Conservation (phyloP, 2,113 vertebrate genomes). For the Cephalopholis sonnerati region DNA sequence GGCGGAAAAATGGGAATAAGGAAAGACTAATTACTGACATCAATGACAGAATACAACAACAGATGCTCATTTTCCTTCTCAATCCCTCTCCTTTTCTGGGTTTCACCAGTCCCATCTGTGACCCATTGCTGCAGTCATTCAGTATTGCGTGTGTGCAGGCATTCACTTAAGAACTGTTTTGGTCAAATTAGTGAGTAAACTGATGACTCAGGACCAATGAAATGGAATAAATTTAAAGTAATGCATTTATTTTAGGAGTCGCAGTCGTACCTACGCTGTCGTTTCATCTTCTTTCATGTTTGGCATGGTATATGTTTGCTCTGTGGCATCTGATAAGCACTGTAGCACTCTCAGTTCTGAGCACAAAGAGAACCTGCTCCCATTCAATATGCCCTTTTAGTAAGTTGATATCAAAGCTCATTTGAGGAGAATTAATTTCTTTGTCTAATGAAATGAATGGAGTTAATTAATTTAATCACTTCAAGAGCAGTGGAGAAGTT, state of each 20-base stretch:
- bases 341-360: background rate
- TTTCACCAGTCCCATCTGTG: slow-evolving; percentile 59
- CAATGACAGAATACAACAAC: slow-evolving; percentile 43
- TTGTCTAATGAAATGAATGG: background rate
- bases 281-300: background rate
- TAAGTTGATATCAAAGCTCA: background rate
- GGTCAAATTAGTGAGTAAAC: slow-evolving; percentile 1
- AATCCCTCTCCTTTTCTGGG: slow-evolving; percentile 29
- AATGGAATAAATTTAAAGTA: background rate
- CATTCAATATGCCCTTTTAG: background rate
- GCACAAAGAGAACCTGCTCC: background rate
- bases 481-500: background rate
- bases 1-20: slow-evolving; percentile 18
- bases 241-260: background rate
- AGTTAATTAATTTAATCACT: slow-evolving; percentile 19
- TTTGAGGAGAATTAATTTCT: background rate
- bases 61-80: slow-evolving; percentile 55
- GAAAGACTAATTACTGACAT: slow-evolving; percentile 44
- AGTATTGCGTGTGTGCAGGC: slow-evolving; percentile 15
- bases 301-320: background rate
- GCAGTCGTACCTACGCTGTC: background rate
- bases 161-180: slow-evolving; percentile 20
- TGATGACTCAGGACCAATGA: background rate
- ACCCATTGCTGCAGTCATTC: slow-evolving; percentile 39
- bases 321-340: background rate